Percentiles rank a stretch among this genome's conserved stretches.
Evolutionary conservation across 2,113 vertebrate genomes (phyloP).

Genomic region (Lates calcarifer): DNA sequence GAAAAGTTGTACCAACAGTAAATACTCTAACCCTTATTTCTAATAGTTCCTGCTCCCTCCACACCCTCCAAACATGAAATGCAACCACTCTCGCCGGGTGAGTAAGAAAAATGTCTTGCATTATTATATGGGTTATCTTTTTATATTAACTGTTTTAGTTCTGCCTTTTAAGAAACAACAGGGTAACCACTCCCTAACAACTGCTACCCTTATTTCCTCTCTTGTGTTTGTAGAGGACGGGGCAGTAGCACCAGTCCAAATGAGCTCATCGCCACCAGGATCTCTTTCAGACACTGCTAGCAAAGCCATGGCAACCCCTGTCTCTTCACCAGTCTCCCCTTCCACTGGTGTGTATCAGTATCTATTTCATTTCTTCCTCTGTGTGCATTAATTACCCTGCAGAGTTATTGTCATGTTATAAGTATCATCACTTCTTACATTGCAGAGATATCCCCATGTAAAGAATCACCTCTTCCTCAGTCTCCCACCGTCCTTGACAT

Average conservation of each 20-base stretch:
- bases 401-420: background rate
- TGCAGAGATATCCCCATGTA: constrained; percentile 60
- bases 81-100: constrained; percentile 79
- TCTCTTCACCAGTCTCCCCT: constrained; percentile 42
- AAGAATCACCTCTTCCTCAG: constrained; percentile 42
- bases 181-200: background rate
- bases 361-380: background rate
- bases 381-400: background rate
- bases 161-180: constrained; percentile 16
- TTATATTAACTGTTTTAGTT: constrained; percentile 6
- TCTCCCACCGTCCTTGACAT: constrained; percentile 39
- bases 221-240: constrained; percentile 61
- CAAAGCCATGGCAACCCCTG: constrained; percentile 48
- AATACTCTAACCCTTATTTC: background rate
- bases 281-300: constrained; percentile 75
- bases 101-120: constrained; percentile 19
- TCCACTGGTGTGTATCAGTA: constrained; percentile 56
- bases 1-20: background rate
- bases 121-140: background rate
- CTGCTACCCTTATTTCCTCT: background rate
- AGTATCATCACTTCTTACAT: constrained; percentile 14
- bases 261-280: constrained; percentile 68
- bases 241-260: constrained; percentile 70
- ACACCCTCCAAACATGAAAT: constrained; percentile 42
- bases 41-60: constrained; percentile 70